Base-by-base conservation (phyloP, 2,888 invertebrate genomes). In the Zygaena filipendulae region DNA sequence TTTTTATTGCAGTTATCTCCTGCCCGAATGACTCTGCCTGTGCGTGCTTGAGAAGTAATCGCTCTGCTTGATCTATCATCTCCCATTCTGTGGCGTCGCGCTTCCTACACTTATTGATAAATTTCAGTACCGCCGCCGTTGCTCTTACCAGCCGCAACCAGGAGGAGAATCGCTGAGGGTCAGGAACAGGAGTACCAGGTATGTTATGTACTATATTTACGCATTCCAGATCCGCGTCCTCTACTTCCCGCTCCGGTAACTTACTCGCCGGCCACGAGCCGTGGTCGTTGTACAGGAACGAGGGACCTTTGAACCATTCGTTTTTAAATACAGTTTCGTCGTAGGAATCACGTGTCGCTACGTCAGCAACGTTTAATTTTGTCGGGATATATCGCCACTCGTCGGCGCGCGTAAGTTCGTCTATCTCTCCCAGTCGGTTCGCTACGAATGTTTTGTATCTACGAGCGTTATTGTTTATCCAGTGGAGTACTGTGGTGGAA, bases 371-470 rank as follows among this genome's bases (percentile, higher is more conserved):
- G 13, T 48, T 45, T 19, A 38, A 10, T 2, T 32, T 23, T 0
- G 46, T 40, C 3, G 49, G 47, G 4, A 54, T 34, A 30, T 48
- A 50, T 13, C 33, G 23, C 54, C 52, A 56, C 4, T 51, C 39
- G 1, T 25, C 10, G 2, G 25, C 24, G 4, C 20, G 11, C 6
- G 35, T 39, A 1, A 36, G 12, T 10, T 43, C 43, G 18, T 47
- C 47, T 4, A 46, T 39, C 13, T 47, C 45, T 0, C 44, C 44
- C 0, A 48, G 23, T 4, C 46, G 29, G 11, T 48, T 31, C 2
- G 43, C 41, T 1, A 37, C 28, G 23, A 38, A 47, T 1, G 27
- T 6, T 30, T 43, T 42, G 16, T 47, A 45, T n/a, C 13, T 25
- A 1, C 42, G 32, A 3, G 21, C 23, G 4, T 38, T 27, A 10